phyloP scores from a whole-genome alignment of 2,113 vertebrate genomes.

The Lamprologus callipterus region DNA sequence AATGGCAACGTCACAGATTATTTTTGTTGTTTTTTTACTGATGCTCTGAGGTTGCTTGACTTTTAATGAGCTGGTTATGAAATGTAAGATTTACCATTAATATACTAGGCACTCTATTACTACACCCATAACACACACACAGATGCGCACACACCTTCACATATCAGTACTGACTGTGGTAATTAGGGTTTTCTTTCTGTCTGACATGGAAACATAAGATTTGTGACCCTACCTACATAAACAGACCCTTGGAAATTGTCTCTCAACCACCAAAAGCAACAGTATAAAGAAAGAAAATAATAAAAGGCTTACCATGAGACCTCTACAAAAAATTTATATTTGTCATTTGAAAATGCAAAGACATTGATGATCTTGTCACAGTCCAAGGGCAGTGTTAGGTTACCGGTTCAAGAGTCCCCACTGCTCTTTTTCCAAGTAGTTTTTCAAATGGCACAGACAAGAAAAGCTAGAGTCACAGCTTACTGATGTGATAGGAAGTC shows the following conservation, averaged over 20 bases:
- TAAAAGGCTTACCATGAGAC: neutral
- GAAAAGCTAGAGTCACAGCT: neutral
- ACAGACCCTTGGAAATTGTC: neutral
- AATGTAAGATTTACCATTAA: neutral
- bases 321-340: neutral
- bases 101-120: neutral
- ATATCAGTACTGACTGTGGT: neutral
- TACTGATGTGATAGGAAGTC: neutral
- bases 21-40: neutral
- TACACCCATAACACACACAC: neutral
- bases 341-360: neutral
- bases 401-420: neutral
- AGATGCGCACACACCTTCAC: neutral
- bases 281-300: neutral
- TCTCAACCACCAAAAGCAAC: neutral
- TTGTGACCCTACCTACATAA: neutral
- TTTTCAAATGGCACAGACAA: neutral
- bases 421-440: neutral
- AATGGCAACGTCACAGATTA: neutral
- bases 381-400: neutral
- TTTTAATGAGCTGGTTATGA: neutral
- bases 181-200: neutral
- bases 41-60: neutral
- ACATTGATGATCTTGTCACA: neutral
- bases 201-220: neutral